Conservation (phyloP, 2,797 vertebrate species). For the Myotis myotis region DNA sequence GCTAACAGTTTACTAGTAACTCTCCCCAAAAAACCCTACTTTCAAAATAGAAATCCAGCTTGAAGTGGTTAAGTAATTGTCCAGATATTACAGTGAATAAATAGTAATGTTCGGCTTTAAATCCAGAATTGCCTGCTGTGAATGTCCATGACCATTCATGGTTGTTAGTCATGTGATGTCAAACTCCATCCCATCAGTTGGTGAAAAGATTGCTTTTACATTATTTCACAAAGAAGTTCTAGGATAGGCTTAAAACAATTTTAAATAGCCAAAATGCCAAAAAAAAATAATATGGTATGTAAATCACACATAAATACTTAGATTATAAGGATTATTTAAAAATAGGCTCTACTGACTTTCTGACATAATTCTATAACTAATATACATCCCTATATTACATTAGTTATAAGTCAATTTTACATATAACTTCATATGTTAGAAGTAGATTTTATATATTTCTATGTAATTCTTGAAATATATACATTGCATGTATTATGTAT, state of each 20-base stretch:
- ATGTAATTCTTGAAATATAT: slow-evolving; percentile 19
- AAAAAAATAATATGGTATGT: background rate
- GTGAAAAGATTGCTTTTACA: background rate
- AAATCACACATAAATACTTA: background rate
- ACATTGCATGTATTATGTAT: background rate
- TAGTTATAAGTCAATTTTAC: background rate
- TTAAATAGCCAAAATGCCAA: background rate
- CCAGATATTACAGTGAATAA: slow-evolving; percentile 1
- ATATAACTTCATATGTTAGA: background rate
- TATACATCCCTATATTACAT: background rate
- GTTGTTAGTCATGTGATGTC: background rate
- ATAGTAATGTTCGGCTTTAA: background rate
- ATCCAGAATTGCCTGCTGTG: background rate
- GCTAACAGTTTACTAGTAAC: background rate
- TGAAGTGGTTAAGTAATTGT: background rate
- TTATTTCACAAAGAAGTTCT: slow-evolving; percentile 6
- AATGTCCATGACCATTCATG: background rate
- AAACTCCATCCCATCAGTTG: background rate
- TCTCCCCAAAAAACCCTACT: background rate
- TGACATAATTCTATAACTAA: background rate
- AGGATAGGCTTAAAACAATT: background rate
- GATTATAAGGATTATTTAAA: background rate
- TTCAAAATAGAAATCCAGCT: background rate
- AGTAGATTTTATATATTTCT: background rate
- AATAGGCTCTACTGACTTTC: background rate